A percentile compares a stretch with the other conserved stretches of the same genome.
Conservation (phyloP, 2,888 invertebrate species). For the Spodoptera littoralis region DNA sequence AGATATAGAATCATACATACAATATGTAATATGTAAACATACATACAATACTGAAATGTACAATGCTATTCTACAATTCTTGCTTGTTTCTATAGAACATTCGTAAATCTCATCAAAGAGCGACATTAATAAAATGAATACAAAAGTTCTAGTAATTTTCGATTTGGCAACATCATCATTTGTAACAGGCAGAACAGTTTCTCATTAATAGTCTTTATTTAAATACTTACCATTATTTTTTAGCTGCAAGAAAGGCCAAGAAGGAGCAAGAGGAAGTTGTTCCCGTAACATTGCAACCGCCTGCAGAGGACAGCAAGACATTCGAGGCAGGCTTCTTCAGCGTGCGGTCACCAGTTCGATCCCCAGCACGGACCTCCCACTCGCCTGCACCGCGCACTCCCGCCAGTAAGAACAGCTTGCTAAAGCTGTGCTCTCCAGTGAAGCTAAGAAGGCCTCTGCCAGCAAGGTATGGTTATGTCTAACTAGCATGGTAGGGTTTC, state of each 20-base stretch:
- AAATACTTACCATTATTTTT: not conserved
- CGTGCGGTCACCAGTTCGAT: slow-evolving; percentile 78
- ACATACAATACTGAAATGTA: too few relatives aligned
- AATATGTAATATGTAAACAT: too few relatives aligned
- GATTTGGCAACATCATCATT: too few relatives aligned
- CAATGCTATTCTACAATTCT: too few relatives aligned
- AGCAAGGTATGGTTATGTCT: slow-evolving; percentile 65
- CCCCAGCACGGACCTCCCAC: slow-evolving; percentile 37
- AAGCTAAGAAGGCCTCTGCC: slow-evolving; percentile 77
- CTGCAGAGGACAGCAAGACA: slow-evolving; percentile 63
- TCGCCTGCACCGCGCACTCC: slow-evolving; percentile 39
- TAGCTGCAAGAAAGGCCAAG: slow-evolving; percentile 81
- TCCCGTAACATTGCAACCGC: slow-evolving; percentile 1
- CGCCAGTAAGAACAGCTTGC: slow-evolving; percentile 55
- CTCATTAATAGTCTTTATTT: too few relatives aligned
- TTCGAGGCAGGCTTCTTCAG: slow-evolving; percentile 85
- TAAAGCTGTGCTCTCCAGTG: slow-evolving; percentile 78
- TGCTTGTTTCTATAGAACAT: too few relatives aligned
- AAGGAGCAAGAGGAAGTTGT: slow-evolving; percentile 59
- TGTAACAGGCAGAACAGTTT: too few relatives aligned
- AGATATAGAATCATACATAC: slow-evolving; percentile 5
- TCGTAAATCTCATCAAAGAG: too few relatives aligned
- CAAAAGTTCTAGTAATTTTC: too few relatives aligned
- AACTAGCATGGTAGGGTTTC: slow-evolving; percentile 60
- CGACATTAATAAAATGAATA: too few relatives aligned